A percentile compares a stretch with the other conserved stretches of the same genome.
Evolutionary conservation across 1,140 invertebrate species (phyloP).

Genomic region (Eumeta japonica): DNA sequence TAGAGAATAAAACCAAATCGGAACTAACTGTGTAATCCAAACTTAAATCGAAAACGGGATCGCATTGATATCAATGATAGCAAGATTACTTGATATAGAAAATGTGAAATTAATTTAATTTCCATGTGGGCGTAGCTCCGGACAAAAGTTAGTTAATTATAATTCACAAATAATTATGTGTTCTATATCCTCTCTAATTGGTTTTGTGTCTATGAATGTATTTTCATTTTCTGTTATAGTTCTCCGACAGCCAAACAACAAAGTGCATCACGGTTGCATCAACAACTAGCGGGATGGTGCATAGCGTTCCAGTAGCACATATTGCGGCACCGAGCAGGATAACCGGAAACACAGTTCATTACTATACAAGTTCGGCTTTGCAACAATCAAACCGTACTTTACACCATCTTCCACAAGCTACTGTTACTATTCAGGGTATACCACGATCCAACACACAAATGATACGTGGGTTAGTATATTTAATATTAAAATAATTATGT

Average conservation of each 20-base stretch:
- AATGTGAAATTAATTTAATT: too few relatives aligned
- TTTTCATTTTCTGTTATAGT: too few relatives aligned
- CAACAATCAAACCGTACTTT: conserved; percentile 23
- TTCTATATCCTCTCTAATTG: not conserved
- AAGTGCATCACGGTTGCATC: conserved; percentile 49
- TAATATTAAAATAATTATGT: conserved; percentile 3
- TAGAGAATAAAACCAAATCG: too few relatives aligned
- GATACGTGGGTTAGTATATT: conserved; percentile 35
- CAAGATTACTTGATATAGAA: too few relatives aligned
- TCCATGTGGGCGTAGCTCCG: too few relatives aligned
- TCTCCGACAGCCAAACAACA: conserved; percentile 26
- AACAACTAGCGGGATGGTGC: conserved; percentile 44
- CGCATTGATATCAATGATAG: too few relatives aligned
- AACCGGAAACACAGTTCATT: conserved; percentile 40
- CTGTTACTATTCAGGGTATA: conserved; percentile 44
- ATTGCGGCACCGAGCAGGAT: conserved; percentile 30
- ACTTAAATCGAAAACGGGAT: too few relatives aligned
- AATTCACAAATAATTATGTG: conserved; percentile 1
- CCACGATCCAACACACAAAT: conserved; percentile 38
- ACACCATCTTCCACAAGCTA: conserved; percentile 35
- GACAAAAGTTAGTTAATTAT: not conserved
- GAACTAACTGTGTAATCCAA: too few relatives aligned
- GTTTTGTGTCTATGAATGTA: too few relatives aligned
- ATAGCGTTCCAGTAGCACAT: conserved; percentile 44
- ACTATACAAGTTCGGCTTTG: conserved; percentile 27